Percentiles rank a stretch among this genome's conserved stretches.
phyloP scores from a whole-genome alignment of 92 coral and sea anemone genomes.

The Porites rus region DNA sequence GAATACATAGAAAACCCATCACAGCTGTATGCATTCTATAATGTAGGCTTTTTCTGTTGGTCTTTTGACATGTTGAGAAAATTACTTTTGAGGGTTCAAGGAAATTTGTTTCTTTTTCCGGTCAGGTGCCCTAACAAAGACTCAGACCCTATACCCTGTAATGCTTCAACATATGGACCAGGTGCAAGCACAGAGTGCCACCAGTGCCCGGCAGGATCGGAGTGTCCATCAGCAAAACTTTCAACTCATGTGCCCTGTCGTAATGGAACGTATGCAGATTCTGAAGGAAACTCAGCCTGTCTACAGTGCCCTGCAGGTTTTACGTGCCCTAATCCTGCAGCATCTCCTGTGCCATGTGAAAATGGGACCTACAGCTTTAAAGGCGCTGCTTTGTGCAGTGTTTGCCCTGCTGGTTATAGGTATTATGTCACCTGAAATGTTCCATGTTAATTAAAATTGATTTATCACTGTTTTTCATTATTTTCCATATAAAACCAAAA shows the following conservation, averaged over 20 bases:
- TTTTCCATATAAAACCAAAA: too few relatives aligned
- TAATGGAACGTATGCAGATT: slow-evolving; percentile 71
- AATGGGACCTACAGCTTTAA: slow-evolving; percentile 71
- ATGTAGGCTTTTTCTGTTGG: too few relatives aligned
- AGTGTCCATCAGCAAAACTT: slow-evolving; percentile 62
- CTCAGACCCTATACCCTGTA: slow-evolving; percentile 53
- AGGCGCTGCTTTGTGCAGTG: slow-evolving; percentile 46
- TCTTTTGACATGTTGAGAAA: too few relatives aligned
- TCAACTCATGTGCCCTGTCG: slow-evolving; percentile 51
- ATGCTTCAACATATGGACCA: slow-evolving; percentile 57
- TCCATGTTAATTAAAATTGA: too few relatives aligned
- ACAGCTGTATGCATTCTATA: neutral
- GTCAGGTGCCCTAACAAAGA: slow-evolving; percentile 68
- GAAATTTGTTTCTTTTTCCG: too few relatives aligned
- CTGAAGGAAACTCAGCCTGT: slow-evolving; percentile 45
- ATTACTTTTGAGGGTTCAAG: neutral
- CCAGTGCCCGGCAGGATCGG: slow-evolving; percentile 64
- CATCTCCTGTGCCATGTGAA: slow-evolving; percentile 67
- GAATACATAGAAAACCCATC: neutral
- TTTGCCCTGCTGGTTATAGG: slow-evolving; percentile 86
- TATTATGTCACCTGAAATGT: neutral
- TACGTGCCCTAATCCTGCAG: slow-evolving; percentile 70
- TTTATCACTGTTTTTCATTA: too few relatives aligned
- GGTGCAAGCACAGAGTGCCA: slow-evolving; percentile 46
- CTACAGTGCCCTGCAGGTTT: slow-evolving; percentile 70